Evolutionary conservation across 2,888 invertebrate species (phyloP), one percentile per base, ranked within the genome.

Genomic region (Xiphydria camelus): DNA sequence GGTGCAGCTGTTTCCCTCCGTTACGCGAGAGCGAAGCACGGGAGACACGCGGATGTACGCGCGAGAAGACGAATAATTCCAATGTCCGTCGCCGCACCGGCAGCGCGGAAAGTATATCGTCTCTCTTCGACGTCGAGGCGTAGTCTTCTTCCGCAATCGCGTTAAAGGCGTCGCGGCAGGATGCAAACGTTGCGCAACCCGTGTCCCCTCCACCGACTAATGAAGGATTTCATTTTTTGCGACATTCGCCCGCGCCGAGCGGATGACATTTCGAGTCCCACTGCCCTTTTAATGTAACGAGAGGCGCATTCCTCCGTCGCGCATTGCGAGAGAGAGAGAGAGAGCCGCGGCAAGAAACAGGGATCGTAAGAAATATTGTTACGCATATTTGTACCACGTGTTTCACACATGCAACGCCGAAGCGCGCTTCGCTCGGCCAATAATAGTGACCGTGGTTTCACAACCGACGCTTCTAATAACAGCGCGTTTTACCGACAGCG

Each of bases 311-410:
- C 20, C 31, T 32, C 15, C 21, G 31, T n/a, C 31, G 15, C 5
- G 20, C 31, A 20, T 10, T 6, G 17, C 12, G n/a, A 20, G 2
- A 40, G 14, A 17, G 4, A 22, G 29, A 9, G 39, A 20, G 14
- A 17, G 4, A 22, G 15, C 25, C 10, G 23, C 22, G 21, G 23
- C 35, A 19, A 43, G 26, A 22, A 29, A 12, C 33, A 19, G 23
- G 4, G 12, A 10, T 35, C 10, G 17, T 25, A 47, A 56, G 51
- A 58, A 56, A 51, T 42, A 51, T 49, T 37, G 49, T 42, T 44
- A 44, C 42, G 45, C 47, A 52, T 42, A 48, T 55, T 55, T 39
- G 48, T 15, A 23, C 38, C 53, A 59, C 36, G 50, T 53, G 55
- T 41, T 39, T 15, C 34, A 29, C 53, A 54, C 33, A 38, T 51